phyloP scores from a whole-genome alignment of 2,113 vertebrate genomes.

The Notarius quadriscutis region DNA sequence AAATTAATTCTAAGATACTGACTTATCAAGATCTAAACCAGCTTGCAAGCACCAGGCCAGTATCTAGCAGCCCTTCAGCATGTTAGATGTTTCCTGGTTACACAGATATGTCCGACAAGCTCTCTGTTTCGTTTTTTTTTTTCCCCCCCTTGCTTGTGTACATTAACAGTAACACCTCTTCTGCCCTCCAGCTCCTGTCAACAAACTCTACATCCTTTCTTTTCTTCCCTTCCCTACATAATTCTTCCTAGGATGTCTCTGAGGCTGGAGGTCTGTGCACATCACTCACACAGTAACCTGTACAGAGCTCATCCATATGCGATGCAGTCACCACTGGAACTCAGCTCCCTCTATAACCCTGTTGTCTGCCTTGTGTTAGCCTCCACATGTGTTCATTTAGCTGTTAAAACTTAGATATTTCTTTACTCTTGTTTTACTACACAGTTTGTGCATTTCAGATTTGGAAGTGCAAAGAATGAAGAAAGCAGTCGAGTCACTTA shows the following conservation, averaged over 20 bases:
- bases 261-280: conserved; percentile 29
- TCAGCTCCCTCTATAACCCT: conserved; percentile 6
- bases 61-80: conserved; percentile 23
- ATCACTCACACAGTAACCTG: conserved; percentile 30
- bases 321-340: conserved; percentile 23
- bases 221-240: conserved; percentile 38
- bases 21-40: background rate
- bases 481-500: conserved; percentile 90
- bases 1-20: background rate
- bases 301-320: conserved; percentile 4
- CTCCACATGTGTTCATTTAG: background rate
- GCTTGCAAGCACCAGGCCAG: background rate
- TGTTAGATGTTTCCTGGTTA: conserved; percentile 41
- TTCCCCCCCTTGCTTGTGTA: conserved; percentile 46
- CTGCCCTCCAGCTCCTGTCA: conserved; percentile 40
- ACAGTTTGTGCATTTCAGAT: conserved; percentile 71
- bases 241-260: conserved; percentile 14
- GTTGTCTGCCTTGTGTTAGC: background rate
- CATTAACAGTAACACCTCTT: conserved; percentile 57
- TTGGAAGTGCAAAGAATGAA: conserved; percentile 97
- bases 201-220: conserved; percentile 15
- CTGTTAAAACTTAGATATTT: background rate
- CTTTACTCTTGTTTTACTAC: background rate
- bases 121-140: conserved; percentile 45
- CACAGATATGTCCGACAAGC: conserved; percentile 56